Evolutionary conservation across 2,888 invertebrate genomes (phyloP), one percentile per base, ranked within the genome.

Genomic region (Hypomecis atomaria): DNA sequence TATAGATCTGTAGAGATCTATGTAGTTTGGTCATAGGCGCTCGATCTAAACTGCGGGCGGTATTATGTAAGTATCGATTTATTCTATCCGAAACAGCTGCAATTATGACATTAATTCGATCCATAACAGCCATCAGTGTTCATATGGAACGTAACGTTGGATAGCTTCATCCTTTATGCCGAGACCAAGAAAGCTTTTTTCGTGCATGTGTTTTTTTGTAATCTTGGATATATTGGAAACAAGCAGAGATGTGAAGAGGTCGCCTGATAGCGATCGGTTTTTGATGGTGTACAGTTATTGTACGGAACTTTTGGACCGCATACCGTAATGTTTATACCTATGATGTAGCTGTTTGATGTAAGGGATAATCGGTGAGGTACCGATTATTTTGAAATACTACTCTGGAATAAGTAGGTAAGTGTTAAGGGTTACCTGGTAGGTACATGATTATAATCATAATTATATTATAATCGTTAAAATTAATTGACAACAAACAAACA

Each of bases 61-160:
- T 89, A 88, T 88, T 87, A 87, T 86, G 82, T 88, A 89, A 88
- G 85, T 88, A 90, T 89, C 90, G 87, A 90, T 90, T 90, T 89
- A 90, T 89, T 89, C 89, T 88, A 90, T 90, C 82, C 85, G 79
- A 88, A 85, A 89, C 86, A 84, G 86, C 86, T 85, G 82, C 89
- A 90, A 90, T 92, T 90, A 90, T 90, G 88, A 89, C 90, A 89
- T 90, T 90, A 91, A 90, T 85, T 87, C 85, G 82, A 87, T 85
- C 86, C 86, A 85, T 89, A 89, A 89, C 84, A 86, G 81, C 85
- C 77, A 87, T 89, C 82, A 85, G 87, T 85, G 84, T 85, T 85
- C 87, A 85, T 87, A 87, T 60, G 50, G 60, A 57, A 52, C 56
- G 59, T 50, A 52, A 52, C 43, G 13, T 61, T 48, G 83, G 82